These are phyloP conservation scores for Drosophila malerkotliana DNA, from an alignment of 1,140 invertebrate species.

Conservation along the genomic window DNA sequence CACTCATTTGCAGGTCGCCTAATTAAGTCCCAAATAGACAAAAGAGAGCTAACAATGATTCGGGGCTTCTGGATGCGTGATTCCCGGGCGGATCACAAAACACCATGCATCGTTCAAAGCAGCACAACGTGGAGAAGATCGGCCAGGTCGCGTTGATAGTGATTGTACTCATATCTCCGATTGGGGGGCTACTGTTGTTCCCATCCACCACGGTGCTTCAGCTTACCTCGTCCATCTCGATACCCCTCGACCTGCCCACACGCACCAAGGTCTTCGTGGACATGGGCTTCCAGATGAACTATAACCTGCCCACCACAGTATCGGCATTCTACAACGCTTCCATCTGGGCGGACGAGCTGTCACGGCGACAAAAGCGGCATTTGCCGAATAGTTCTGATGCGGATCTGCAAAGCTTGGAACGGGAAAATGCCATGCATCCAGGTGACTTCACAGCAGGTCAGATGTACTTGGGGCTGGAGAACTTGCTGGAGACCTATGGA, in stretches of 20 bases:
- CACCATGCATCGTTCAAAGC: constrained; percentile 54
- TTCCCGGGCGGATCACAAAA: constrained; percentile 42
- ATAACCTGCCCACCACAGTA: constrained; percentile 57
- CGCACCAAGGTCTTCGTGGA: constrained; percentile 67
- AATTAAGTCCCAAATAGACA: constrained; percentile 70
- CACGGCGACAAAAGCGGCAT: constrained; percentile 49
- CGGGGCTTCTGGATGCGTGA: constrained; percentile 2
- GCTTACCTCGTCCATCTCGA: constrained; percentile 61
- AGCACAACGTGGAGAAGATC: constrained; percentile 32
- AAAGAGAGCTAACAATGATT: constrained; percentile 12
- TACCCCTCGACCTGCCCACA: constrained; percentile 53
- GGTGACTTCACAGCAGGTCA: constrained; percentile 76
- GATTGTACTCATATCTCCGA: constrained; percentile 3
- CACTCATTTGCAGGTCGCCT: constrained; percentile 63
- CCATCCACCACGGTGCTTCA: constrained; percentile 48
- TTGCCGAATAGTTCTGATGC: constrained; percentile 9
- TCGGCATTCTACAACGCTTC: constrained; percentile 64
- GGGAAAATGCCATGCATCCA: constrained; percentile 45
- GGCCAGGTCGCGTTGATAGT: constrained; percentile 17
- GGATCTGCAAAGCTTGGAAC: neutral
- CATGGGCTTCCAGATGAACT: constrained; percentile 76
- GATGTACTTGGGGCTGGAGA: constrained; percentile 63
- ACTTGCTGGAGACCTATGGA: constrained; percentile 55
- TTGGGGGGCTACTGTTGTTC: constrained; percentile 32
- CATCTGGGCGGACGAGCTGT: constrained; percentile 61